These are phyloP conservation scores for Batillaria attramentaria DNA, from an alignment of 1,140 invertebrate species.

Conservation along the genomic window DNA sequence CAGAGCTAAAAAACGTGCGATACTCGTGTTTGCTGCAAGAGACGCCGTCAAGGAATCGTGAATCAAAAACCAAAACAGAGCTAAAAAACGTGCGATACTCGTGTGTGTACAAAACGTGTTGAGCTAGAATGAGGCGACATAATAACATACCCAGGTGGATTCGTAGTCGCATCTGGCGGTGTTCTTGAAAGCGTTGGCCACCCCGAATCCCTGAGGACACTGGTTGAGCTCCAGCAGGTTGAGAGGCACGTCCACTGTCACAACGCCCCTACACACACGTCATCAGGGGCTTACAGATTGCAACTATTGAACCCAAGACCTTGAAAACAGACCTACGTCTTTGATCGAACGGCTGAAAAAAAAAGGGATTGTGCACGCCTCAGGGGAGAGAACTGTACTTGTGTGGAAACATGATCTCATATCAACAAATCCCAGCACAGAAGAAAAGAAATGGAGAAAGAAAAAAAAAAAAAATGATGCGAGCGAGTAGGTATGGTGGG, in stretches of 20 bases:
- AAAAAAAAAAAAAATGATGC: no score
- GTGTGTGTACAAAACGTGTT: not conserved
- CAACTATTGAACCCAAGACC: no score
- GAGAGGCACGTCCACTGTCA: conserved; percentile 93
- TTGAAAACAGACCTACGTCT: not conserved
- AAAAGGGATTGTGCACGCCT: no score
- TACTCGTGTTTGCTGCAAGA: no score
- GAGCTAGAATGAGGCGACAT: not conserved
- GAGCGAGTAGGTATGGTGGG: no score
- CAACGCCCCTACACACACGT: conserved; percentile 82
- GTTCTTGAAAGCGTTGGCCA: conserved; percentile 93
- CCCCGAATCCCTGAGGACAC: conserved; percentile 88
- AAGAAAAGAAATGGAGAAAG: no score
- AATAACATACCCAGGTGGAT: conserved; percentile 89
- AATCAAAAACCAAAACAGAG: not conserved
- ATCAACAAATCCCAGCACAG: no score
- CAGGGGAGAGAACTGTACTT: no score
- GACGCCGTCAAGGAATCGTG: not conserved
- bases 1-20: not conserved
- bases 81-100: not conserved
- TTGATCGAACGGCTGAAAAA: no score
- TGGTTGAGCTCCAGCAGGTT: conserved; percentile 94
- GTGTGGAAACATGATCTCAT: no score
- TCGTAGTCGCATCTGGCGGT: conserved; percentile 93
- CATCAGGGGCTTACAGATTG: not conserved